phyloP scores from a whole-genome alignment of 2,888 invertebrate genomes.

The Nysson spinosus region DNA sequence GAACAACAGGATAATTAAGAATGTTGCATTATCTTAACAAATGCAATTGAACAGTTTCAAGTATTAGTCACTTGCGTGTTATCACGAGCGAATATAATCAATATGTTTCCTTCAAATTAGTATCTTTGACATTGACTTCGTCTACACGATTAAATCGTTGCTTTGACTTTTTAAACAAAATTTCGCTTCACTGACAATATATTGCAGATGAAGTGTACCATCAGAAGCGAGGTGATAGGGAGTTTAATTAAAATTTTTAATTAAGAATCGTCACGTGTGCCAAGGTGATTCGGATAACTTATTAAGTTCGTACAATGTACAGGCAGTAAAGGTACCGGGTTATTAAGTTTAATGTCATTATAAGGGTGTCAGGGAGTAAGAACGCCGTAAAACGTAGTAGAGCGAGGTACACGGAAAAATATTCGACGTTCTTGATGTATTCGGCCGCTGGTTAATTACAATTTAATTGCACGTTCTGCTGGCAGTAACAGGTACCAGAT shows the following conservation, averaged over 20 bases:
- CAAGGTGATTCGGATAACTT: slow-evolving; percentile 12
- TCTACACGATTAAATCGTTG: no score
- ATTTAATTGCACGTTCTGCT: slow-evolving; percentile 50
- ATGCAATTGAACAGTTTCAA: no score
- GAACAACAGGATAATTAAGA: no score
- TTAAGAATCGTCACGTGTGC: slow-evolving; percentile 28
- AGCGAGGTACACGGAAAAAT: slow-evolving; percentile 26
- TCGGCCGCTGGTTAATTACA: slow-evolving; percentile 45
- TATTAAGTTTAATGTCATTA: slow-evolving; percentile 52
- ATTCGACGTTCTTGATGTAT: slow-evolving; percentile 32
- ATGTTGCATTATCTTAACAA: no score
- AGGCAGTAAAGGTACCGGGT: slow-evolving; percentile 9
- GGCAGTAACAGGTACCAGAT: slow-evolving; percentile 34
- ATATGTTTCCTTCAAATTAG: no score
- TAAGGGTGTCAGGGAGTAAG: slow-evolving; percentile 39
- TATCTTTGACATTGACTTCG: no score
- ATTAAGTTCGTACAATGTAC: slow-evolving; percentile 33
- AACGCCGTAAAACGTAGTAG: slow-evolving; percentile 11
- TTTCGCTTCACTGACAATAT: no score
- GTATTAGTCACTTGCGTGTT: no score
- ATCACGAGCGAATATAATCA: no score
- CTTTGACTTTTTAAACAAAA: no score
- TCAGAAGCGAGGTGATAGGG: not conserved
- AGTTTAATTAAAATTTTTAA: slow-evolving; percentile 40
- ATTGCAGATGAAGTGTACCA: not conserved